Conservation (phyloP, 2,113 vertebrate species). For the Oncorhynchus masou region DNA sequence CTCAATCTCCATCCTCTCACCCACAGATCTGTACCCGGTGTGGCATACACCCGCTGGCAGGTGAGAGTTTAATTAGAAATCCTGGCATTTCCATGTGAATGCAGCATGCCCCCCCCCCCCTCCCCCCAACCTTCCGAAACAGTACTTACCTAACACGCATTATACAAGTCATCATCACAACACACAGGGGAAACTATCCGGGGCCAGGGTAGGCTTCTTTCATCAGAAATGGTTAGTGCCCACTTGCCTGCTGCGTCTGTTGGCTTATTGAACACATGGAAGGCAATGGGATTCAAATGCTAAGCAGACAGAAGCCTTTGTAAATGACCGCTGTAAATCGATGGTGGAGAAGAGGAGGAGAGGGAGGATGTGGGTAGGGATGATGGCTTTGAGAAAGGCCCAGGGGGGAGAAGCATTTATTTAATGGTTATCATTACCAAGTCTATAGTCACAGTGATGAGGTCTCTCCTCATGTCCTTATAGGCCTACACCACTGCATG, state of each 20-base stretch:
- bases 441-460: neutral
- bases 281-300: neutral
- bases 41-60: slow-evolving; percentile 2
- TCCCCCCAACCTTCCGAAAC: no score
- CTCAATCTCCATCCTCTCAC: neutral
- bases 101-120: neutral
- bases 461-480: neutral
- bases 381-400: neutral
- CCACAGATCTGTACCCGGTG: no score
- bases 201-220: neutral
- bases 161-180: neutral
- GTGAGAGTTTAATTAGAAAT: slow-evolving; percentile 13
- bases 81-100: slow-evolving; percentile 9
- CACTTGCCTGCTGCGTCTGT: no score
- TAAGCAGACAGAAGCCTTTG: neutral
- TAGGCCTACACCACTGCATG: neutral
- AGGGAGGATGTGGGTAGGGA: no score
- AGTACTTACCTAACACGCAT: neutral
- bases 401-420: neutral
- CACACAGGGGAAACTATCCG: neutral
- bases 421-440: neutral
- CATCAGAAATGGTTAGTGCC: neutral
- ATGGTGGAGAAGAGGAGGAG: no score
- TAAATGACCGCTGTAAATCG: neutral
- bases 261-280: neutral